Percentiles rank a stretch among this genome's conserved stretches.
Evolutionary conservation across 2,888 invertebrate genomes (phyloP).

Genomic region (Cryptus armator): DNA sequence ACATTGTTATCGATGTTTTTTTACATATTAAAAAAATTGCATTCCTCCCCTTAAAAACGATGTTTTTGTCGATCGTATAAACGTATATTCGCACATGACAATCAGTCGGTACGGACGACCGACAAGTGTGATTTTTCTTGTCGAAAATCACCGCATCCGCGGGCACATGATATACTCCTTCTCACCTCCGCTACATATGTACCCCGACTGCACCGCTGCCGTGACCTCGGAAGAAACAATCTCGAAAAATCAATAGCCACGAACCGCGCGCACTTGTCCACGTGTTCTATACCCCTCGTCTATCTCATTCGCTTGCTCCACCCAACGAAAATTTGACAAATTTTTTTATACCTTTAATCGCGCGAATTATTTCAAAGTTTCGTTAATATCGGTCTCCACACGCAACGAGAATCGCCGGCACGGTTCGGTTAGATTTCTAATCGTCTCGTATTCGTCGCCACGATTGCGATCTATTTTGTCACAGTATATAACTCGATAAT

Average conservation of each 20-base stretch:
- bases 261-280: slow-evolving; percentile 68
- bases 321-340: slow-evolving; percentile 3
- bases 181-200: not conserved
- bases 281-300: slow-evolving; percentile 59
- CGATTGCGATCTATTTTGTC: not conserved
- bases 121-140: not conserved
- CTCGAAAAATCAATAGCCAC: slow-evolving; percentile 65
- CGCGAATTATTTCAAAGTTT: no score
- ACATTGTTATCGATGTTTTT: no score
- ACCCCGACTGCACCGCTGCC: slow-evolving; percentile 48
- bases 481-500: not conserved
- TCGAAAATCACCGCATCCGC: not conserved
- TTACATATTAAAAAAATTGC: not conserved
- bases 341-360: no score
- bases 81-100: not conserved
- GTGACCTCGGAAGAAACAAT: slow-evolving; percentile 67
- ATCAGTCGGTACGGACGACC: not conserved
- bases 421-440: not conserved
- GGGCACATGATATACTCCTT: slow-evolving; percentile 4
- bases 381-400: no score
- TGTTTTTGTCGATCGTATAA: no score
- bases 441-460: not conserved
- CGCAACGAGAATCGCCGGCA: no score
- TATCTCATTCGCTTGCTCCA: not conserved
- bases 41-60: not conserved